Base-by-base conservation (phyloP, 2,797 vertebrate species). In the Myoxocephalus aenaeus region DNA sequence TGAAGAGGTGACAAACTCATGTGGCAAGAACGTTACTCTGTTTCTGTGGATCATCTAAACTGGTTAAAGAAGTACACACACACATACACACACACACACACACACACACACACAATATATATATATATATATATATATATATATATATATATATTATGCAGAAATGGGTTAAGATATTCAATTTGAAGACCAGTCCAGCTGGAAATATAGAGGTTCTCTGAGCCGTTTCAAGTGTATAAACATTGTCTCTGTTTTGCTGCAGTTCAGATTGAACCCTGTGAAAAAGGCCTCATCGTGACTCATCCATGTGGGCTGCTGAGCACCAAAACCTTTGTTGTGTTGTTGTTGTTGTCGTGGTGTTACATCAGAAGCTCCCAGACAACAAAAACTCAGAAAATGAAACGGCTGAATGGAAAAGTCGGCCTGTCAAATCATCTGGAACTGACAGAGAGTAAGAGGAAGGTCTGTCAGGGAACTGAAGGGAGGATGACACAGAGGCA, bases 261-360 rank as follows among this genome's bases (percentile, higher is more conserved):
- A 68, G 18, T 65, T 74, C 0, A 1, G 48, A 72, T 58, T 77
- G 59, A 84, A 50, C 50, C 14, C 38, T n/a, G 68, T 63, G 38
- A 77, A 54, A 72, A 66, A 34, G 48, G 48, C 48, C 44, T 32
- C 56, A 29, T 63, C 51, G 64, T 80, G 76, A 80, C n/a, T 71
- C 74, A 78, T 73, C 40, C 36, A 15, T 1, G 57, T 70, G 44
- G 66, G 70, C 2, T 80, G 34, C 11, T 27, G 17, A 20, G 18
- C 38, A 27, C 40, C 22, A 14, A 34, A 71, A 51, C 32, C 67
- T 75, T 18, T 67, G 50, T 40, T 66, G 62, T 62, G 65, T 14
- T 66, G 46, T 54, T 38, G 20, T 65, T 72, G 42, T 42, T 44
- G 29, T 36, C 3, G 18, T 57, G 53, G 38, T 64, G 63, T 51